Percentiles rank a stretch among this genome's conserved stretches.
These are phyloP conservation scores for Anneissia japonica DNA, from an alignment of 35 echinoderm and acorn worm genomes.

Conservation along the genomic window DNA sequence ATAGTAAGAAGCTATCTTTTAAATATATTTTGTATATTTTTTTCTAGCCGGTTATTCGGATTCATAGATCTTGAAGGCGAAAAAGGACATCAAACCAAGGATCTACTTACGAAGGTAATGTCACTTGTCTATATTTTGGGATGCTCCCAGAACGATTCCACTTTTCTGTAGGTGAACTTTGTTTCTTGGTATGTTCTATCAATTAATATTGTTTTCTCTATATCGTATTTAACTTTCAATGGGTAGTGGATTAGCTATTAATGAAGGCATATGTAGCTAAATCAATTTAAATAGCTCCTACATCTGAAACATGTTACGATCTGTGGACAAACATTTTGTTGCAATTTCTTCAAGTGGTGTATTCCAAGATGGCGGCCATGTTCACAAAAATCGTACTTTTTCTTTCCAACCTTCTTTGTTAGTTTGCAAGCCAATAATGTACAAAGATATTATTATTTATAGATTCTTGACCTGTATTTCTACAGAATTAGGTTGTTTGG, in stretches of 20 bases:
- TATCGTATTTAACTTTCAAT: too few relatives aligned
- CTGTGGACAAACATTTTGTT: background rate
- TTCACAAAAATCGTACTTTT: background rate
- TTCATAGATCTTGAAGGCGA: constrained; percentile 72
- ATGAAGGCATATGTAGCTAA: too few relatives aligned
- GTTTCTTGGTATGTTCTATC: too few relatives aligned
- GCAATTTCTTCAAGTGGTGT: background rate
- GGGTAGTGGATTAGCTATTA: too few relatives aligned
- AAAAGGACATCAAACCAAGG: constrained; percentile 68
- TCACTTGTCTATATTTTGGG: constrained; percentile 4
- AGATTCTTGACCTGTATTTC: background rate
- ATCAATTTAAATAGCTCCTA: too few relatives aligned
- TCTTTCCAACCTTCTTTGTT: background rate
- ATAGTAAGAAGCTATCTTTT: background rate
- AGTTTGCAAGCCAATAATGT: background rate
- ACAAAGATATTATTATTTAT: background rate
- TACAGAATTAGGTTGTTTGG: background rate
- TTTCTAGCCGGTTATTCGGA: constrained; percentile 86
- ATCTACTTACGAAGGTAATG: constrained; percentile 78
- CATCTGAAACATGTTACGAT: too few relatives aligned
- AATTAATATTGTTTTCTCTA: too few relatives aligned
- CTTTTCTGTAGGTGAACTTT: background rate
- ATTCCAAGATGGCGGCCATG: background rate
- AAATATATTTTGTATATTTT: constrained; percentile 27
- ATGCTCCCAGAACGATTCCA: background rate